Evolutionary conservation across 2,113 vertebrate species (phyloP), one percentile per base, ranked within the genome.

Genomic region (Rhea americana): DNA sequence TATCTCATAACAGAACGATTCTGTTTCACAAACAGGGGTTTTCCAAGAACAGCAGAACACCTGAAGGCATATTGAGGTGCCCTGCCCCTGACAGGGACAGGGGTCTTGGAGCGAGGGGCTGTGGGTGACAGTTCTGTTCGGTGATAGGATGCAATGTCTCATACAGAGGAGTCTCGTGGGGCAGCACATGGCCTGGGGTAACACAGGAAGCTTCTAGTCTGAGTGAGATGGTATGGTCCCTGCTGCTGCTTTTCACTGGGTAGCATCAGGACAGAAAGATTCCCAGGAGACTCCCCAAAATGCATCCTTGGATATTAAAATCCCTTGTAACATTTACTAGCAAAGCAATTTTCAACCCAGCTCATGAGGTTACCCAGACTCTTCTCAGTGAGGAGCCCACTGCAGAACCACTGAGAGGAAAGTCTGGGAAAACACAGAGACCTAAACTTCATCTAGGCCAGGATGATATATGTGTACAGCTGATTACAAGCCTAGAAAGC

Each of bases 371-470:
- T 39, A 9, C 47, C 51, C 73, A 41, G 50, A 16, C 22, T 35
- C 47, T 62, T n/a, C 11, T 4, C 58, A 12, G 18, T 13, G 43
- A 32, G 51, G 48, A 25, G 17, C 15, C 58, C 25, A 17, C 67
- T 26, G 28, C 41, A 75, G 41, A 43, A 13, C 72, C 26, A 26
- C 55, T 32, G 28, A 28, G 19, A 58, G 55, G 55, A 58, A 58
- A 30, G 55, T 58, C 15, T 58, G 55, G 55, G 28, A 58, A 58
- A 58, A 32, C 17, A 9, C 56, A 25, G 0, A 18, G 58, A 22
- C 48, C 30, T 35, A 0, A 53, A 50, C 41, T 55, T 81, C 56
- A 55, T 13, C 30, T 11, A 20, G 1, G 1, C 0, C 0, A 20
- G 43, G 55, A 17, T 9, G 7, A 17, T 58, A 18, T 24, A 56